Conservation (phyloP, 2,113 vertebrate species). For the Pelvicachromis taeniatus region DNA sequence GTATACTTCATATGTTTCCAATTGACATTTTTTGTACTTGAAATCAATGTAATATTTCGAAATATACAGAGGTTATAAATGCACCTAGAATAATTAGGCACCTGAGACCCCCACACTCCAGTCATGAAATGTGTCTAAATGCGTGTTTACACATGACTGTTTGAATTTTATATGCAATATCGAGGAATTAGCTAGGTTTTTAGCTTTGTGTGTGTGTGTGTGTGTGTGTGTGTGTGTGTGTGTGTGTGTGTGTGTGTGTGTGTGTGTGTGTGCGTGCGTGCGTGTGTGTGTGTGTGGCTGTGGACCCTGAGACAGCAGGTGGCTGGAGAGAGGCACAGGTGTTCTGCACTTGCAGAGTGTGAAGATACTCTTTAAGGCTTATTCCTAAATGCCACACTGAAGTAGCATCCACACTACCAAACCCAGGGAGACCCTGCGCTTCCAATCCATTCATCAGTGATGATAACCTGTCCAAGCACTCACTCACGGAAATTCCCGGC, state of each 20-base stretch:
- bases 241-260: slow-evolving; percentile 3
- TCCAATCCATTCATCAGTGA: neutral
- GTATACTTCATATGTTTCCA: slow-evolving; percentile 7
- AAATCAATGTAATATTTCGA: slow-evolving; percentile 54
- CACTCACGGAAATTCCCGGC: neutral
- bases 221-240: neutral
- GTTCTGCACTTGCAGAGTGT: slow-evolving; percentile 55
- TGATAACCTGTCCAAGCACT: neutral
- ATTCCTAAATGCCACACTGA: slow-evolving; percentile 30
- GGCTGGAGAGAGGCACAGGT: slow-evolving; percentile 57
- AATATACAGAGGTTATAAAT: slow-evolving; percentile 62
- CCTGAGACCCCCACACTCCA: slow-evolving; percentile 64
- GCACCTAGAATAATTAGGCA: slow-evolving; percentile 68
- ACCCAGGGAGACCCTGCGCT: neutral
- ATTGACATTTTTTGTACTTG: slow-evolving; percentile 26
- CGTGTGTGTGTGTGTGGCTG: neutral
- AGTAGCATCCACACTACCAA: neutral
- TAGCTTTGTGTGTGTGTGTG: slow-evolving; percentile 4
- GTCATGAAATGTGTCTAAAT: slow-evolving; percentile 51
- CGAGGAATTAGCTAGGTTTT: neutral
- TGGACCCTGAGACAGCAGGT: slow-evolving; percentile 71
- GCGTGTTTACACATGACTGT: slow-evolving; percentile 2
- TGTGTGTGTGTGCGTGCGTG: slow-evolving; percentile 10
- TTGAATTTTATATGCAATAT: neutral
- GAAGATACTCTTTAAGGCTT: slow-evolving; percentile 44